phyloP scores from a whole-genome alignment of 2,113 vertebrate species.

The Paedocypris sp. region DNA sequence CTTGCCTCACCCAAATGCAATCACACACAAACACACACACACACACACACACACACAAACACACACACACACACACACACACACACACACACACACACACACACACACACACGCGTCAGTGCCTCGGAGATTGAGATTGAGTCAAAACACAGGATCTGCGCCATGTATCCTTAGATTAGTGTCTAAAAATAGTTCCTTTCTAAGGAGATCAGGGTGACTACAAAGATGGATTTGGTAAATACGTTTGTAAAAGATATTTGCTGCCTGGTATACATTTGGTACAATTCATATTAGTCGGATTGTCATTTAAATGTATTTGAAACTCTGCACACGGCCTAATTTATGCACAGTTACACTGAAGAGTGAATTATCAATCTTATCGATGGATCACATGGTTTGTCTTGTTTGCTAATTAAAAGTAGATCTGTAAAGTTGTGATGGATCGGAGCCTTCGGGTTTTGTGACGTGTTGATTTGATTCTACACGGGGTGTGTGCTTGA shows the following conservation, averaged over 20 bases:
- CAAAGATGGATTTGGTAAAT: neutral
- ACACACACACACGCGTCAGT: constrained; percentile 16
- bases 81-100: neutral
- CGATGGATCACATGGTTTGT: too few relatives aligned
- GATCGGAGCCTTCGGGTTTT: too few relatives aligned
- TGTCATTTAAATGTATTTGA: too few relatives aligned
- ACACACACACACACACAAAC: neutral
- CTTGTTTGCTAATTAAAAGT: too few relatives aligned
- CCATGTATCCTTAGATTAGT: constrained; percentile 3
- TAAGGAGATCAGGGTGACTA: neutral
- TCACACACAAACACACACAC: neutral
- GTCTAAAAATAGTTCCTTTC: constrained; percentile 1
- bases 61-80: neutral
- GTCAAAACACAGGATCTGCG: neutral
- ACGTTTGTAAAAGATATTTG: neutral
- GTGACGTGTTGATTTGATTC: too few relatives aligned
- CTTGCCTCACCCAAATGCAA: neutral
- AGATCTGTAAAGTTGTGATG: too few relatives aligned
- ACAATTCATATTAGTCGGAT: too few relatives aligned
- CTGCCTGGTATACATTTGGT: too few relatives aligned
- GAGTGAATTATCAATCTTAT: too few relatives aligned
- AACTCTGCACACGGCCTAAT: too few relatives aligned
- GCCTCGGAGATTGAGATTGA: constrained; percentile 20
- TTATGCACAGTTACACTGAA: too few relatives aligned
- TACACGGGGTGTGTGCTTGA: too few relatives aligned